Conservation (phyloP, 64 coral and sea anemone genomes). For the Stichodactyla mertensii region DNA sequence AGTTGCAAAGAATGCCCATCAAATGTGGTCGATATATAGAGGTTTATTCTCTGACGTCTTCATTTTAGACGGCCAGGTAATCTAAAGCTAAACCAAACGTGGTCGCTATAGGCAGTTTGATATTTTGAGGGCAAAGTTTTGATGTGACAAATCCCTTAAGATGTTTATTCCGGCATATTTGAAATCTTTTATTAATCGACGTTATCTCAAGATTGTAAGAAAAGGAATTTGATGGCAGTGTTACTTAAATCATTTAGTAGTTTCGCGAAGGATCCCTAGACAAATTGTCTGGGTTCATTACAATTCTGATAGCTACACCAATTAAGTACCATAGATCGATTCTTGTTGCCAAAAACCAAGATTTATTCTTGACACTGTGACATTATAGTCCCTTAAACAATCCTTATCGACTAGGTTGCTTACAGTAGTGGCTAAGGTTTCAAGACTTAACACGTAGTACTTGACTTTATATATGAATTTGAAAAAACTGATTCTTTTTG, state of each 20-base stretch:
- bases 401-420: not conserved
- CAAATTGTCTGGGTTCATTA: not conserved
- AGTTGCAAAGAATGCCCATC: not conserved
- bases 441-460: not conserved
- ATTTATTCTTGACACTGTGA: not conserved
- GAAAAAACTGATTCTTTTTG: no score
- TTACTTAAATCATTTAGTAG: not conserved
- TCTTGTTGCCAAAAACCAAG: not conserved
- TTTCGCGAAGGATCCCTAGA: not conserved
- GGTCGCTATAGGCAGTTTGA: no score
- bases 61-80: no score
- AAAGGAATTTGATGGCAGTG: constrained; percentile 16
- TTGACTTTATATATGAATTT: not conserved
- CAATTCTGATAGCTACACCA: not conserved
- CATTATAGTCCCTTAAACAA: not conserved
- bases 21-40: not conserved
- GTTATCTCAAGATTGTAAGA: not conserved
- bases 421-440: not conserved
- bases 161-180: not conserved
- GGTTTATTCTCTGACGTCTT: not conserved
- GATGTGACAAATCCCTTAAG: not conserved
- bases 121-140: not conserved
- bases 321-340: not conserved
- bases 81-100: no score
- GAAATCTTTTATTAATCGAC: not conserved